These are phyloP conservation scores for Lethrus apterus DNA, from an alignment of 1,140 invertebrate species.

Conservation along the genomic window DNA sequence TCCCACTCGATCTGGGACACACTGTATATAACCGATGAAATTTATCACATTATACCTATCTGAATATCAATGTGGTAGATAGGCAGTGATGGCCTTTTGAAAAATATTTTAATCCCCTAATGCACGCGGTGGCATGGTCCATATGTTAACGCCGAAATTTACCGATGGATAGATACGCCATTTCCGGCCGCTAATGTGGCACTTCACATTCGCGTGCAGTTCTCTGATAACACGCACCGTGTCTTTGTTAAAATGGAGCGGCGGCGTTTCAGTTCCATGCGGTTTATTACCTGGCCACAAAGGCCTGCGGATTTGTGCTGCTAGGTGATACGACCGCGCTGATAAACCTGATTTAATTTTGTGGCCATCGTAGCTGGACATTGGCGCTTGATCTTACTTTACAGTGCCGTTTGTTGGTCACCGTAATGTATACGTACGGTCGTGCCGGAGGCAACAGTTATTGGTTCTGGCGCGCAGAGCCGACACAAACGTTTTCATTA, in stretches of 20 bases:
- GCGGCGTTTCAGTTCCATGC: conserved; percentile 19
- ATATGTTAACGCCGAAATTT: conserved; percentile 12
- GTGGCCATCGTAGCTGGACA: conserved; percentile 26
- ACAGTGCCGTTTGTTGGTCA: conserved; percentile 23
- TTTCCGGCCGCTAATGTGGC: conserved; percentile 22
- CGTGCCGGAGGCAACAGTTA: neutral
- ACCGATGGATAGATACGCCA: conserved; percentile 12
- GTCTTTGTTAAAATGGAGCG: conserved; percentile 14
- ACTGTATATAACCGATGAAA: too few species aligned
- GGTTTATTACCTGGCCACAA: conserved; percentile 29
- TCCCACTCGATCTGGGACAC: too few species aligned
- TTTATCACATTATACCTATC: too few species aligned
- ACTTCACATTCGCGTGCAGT: conserved; percentile 25
- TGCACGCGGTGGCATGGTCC: conserved; percentile 13
- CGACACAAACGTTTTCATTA: too few species aligned
- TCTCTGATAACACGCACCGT: conserved; percentile 25
- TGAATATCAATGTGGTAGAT: too few species aligned
- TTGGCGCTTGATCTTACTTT: conserved; percentile 31
- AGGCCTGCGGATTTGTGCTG: conserved; percentile 24
- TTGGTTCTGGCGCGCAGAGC: too few species aligned
- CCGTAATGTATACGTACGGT: conserved; percentile 22
- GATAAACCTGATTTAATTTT: conserved; percentile 36
- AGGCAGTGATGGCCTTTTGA: too few species aligned
- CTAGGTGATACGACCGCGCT: conserved; percentile 22
- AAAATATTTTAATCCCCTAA: conserved; percentile 20